phyloP scores from a whole-genome alignment of 2,113 vertebrate species.

The Balaeniceps rex region DNA sequence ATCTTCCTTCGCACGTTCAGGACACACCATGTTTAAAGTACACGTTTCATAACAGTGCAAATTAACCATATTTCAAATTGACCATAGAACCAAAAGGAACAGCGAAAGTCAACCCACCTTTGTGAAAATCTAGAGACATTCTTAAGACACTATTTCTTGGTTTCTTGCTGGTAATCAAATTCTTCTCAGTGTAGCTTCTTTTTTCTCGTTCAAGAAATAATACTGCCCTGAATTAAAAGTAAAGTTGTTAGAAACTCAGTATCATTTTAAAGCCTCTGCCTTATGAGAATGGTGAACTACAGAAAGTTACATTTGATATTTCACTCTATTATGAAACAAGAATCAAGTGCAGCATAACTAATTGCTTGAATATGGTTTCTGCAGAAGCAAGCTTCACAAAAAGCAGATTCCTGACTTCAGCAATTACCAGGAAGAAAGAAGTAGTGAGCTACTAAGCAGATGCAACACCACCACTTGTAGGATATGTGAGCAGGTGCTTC shows the following conservation, averaged over 20 bases:
- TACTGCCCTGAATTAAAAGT: constrained; percentile 74
- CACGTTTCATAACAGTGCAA: background rate
- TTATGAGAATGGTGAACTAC: background rate
- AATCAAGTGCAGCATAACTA: background rate
- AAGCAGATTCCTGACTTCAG: background rate
- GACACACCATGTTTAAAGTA: background rate
- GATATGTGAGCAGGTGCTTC: background rate
- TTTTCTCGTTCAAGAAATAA: constrained; percentile 89
- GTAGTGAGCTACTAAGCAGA: background rate
- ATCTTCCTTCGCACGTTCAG: background rate
- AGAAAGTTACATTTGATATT: background rate
- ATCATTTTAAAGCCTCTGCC: background rate
- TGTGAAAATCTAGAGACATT: constrained; percentile 88
- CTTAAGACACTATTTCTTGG: constrained; percentile 80
- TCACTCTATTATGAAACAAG: background rate
- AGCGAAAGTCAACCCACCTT: constrained; percentile 74
- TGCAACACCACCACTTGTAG: background rate
- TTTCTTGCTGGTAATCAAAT: constrained; percentile 71
- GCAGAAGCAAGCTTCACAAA: background rate
- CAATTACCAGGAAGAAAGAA: background rate
- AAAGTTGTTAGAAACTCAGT: background rate
- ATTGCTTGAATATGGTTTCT: background rate
- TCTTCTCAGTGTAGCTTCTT: constrained; percentile 74
- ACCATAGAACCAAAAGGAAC: background rate
- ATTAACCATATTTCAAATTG: background rate